Evolutionary conservation across 2,797 vertebrate species (phyloP).

Genomic region (Periparus ater): DNA sequence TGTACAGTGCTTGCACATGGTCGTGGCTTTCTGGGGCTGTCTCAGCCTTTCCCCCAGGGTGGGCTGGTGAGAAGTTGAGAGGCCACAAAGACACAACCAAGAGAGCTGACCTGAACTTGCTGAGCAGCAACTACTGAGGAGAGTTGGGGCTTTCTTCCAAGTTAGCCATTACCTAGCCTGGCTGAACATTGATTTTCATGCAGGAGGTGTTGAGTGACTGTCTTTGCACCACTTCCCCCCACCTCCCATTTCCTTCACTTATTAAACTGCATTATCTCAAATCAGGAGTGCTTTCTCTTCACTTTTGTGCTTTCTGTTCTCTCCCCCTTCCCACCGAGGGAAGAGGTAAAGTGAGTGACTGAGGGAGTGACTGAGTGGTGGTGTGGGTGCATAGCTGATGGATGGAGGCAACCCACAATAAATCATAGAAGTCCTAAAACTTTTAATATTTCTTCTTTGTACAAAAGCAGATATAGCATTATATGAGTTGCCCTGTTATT

Average conservation of each 20-base stretch:
- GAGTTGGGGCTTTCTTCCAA: background rate
- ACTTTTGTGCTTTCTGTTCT: background rate
- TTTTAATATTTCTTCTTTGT: background rate
- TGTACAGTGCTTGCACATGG: background rate
- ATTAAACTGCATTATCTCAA: background rate
- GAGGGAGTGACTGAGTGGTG: background rate
- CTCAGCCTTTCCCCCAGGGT: background rate
- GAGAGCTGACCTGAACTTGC: background rate
- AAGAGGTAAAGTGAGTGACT: background rate
- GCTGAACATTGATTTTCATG: accelerated
- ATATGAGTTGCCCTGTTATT: background rate
- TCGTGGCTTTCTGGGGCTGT: background rate
- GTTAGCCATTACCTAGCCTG: background rate
- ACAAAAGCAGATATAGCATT: background rate
- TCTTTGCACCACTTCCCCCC: accelerated
- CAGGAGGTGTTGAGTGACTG: background rate
- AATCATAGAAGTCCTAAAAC: background rate
- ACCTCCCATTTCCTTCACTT: background rate
- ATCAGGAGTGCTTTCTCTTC: background rate
- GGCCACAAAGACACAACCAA: background rate
- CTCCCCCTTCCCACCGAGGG: background rate
- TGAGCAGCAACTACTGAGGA: background rate
- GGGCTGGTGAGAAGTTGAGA: background rate
- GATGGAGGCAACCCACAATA: background rate
- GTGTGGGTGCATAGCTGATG: background rate